Conservation (phyloP, 1,140 invertebrate genomes). For the Homalodisca vitripennis region DNA sequence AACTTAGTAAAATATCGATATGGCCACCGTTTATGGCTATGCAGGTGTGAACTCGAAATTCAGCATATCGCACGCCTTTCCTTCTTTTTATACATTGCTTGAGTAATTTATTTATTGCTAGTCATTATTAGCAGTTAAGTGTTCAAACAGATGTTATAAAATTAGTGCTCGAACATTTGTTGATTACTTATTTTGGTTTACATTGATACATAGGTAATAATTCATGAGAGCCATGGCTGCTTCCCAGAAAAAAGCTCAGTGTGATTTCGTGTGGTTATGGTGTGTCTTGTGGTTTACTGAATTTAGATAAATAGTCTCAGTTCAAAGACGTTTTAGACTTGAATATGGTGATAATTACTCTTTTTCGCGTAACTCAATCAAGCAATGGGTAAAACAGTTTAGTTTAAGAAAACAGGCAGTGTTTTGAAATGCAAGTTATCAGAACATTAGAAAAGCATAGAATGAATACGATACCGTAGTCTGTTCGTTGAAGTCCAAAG, state of each 20-base stretch:
- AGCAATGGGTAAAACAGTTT: not conserved
- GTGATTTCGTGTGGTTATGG: not conserved
- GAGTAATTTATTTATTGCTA: not conserved
- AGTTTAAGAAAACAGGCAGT: not conserved
- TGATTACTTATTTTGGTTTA: not conserved
- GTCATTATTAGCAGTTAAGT: not conserved
- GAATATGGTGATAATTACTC: not conserved
- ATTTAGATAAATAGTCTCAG: too few species aligned
- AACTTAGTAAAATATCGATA: too few species aligned
- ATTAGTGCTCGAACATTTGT: not conserved
- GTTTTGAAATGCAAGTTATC: too few species aligned
- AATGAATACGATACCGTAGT: too few species aligned
- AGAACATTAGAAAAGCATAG: too few species aligned
- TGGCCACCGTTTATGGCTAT: not conserved
- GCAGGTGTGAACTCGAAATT: not conserved
- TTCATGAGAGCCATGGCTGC: not conserved
- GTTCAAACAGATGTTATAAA: not conserved
- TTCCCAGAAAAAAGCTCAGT: not conserved
- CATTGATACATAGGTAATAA: not conserved
- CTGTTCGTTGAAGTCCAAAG: too few species aligned
- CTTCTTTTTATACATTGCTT: not conserved
- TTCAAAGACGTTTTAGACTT: too few species aligned
- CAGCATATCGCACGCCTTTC: not conserved
- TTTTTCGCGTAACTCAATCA: not conserved
- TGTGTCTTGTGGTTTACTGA: too few species aligned